Base-by-base conservation (phyloP, 2,888 invertebrate genomes). In the Melanchra persicariae region DNA sequence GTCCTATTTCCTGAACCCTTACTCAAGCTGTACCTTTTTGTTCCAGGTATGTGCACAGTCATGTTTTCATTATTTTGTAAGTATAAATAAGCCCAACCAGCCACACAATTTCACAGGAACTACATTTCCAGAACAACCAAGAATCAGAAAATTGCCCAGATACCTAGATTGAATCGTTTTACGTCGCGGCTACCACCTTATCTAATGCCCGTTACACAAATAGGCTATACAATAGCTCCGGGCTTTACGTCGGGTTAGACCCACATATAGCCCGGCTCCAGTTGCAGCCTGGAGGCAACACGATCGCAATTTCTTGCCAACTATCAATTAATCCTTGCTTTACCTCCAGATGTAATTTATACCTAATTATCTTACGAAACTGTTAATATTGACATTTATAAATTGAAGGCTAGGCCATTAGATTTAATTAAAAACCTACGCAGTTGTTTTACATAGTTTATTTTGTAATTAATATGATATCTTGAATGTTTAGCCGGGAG, bases 151-250 rank as follows among this genome's bases (percentile, higher is more conserved):
- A 75, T 58, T 76, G 51, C 17, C 6, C 15, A n/a, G 45, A 54
- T 76, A 10, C 52, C 45, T 19, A 76, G 76, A 73, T 68, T 74
- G 61, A 76, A 76, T 76, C 76, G 76, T 73, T 58, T 37, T 58
- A 67, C n/a, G n/a, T 45, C 49, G 60, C 40, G 47, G 72, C 73
- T 60, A 78, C 64, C 73, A 72, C 60, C 24, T 30, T n/a, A 74
- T 62, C 52, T 37, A 17, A 37, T 17, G 40, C 17, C 74, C 66
- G 79, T 79, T 77, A 68, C 51, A 79, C 67, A 77, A 77, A 74
- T 74, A 74, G 67, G 51, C 30, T 79, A 58, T 54, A 37, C 26
- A 17, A 26, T 47, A 64, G 40, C 80, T 34, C 19, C 19, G 9
- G 60, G 77, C 67, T 60, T 58, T 43, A 70, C 10, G 22, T 30